Conservation (phyloP, 2,797 vertebrate genomes). For the Neopelma chrysocephalum region DNA sequence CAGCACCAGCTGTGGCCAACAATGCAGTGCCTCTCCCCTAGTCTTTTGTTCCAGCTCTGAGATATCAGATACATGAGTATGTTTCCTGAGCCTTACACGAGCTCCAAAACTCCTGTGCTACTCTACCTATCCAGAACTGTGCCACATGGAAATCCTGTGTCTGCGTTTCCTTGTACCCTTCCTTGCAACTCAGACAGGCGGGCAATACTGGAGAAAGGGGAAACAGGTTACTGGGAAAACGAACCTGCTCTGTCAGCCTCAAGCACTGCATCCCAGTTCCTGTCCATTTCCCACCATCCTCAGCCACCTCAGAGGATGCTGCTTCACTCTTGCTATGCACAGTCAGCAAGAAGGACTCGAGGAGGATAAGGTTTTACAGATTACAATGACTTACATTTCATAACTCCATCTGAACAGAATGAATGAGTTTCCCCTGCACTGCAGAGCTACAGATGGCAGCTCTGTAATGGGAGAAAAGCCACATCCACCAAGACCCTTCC, state of each 20-base stretch:
- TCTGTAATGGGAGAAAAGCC: not conserved
- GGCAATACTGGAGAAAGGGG: not conserved
- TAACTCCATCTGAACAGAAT: not conserved
- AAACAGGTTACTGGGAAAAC: not conserved
- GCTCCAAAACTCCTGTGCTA: not conserved
- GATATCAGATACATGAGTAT: not conserved
- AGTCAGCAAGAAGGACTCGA: not conserved
- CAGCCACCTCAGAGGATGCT: not conserved
- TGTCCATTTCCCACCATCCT: not conserved
- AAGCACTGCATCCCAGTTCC: not conserved
- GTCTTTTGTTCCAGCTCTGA: not conserved
- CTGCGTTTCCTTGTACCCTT: accelerated
- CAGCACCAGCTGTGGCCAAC: not conserved
- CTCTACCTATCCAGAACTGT: not conserved
- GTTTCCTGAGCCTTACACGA: not conserved
- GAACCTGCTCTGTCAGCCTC: not conserved
- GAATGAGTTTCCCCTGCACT: not conserved
- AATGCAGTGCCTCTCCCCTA: not conserved
- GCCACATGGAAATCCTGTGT: not conserved
- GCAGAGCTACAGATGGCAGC: not conserved
- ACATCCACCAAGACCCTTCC: not conserved
- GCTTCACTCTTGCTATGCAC: not conserved
- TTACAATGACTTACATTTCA: not conserved
- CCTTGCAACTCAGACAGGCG: not conserved
- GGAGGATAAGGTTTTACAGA: not conserved